Evolutionary conservation across 2,888 invertebrate species (phyloP).

Genomic region (Ochropleura plecta): DNA sequence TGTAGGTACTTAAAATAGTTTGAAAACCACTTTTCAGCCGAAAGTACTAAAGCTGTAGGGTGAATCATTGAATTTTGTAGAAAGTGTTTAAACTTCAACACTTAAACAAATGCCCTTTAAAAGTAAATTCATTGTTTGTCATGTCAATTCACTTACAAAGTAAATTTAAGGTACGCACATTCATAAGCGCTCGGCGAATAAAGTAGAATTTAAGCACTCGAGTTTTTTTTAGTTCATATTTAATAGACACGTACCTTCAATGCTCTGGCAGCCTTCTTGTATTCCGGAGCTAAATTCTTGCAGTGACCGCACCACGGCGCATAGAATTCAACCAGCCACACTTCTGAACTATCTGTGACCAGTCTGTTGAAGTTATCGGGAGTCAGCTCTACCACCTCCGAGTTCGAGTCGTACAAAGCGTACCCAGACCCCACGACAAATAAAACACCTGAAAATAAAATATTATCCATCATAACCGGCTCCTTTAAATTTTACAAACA

Average conservation of each 20-base stretch:
- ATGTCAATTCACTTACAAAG: background rate
- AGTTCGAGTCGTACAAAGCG: conserved; percentile 92
- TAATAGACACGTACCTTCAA: conserved; percentile 92
- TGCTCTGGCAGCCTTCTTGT: conserved; percentile 97
- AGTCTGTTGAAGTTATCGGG: conserved; percentile 96
- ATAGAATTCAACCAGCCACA: conserved; percentile 99
- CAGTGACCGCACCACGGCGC: conserved; percentile 99
- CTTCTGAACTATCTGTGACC: conserved; percentile 95
- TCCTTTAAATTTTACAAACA: conserved; percentile 24
- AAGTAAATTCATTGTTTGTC: conserved; percentile 18
- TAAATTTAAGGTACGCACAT: background rate
- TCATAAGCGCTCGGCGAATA: background rate
- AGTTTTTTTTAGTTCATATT: conserved; percentile 48
- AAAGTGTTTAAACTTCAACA: background rate
- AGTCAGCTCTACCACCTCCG: conserved; percentile 96
- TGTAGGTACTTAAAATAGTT: background rate
- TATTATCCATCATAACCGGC: conserved; percentile 57
- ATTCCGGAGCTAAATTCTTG: conserved; percentile 97
- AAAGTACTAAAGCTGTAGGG: background rate
- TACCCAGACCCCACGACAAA: conserved; percentile 78
- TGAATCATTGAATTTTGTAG: conserved; percentile 13
- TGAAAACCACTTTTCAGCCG: background rate
- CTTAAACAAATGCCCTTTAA: background rate
- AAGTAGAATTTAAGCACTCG: background rate
- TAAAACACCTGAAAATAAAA: conserved; percentile 81